Base-by-base conservation (phyloP, 2,888 invertebrate species). In the Piscicola geometra region DNA sequence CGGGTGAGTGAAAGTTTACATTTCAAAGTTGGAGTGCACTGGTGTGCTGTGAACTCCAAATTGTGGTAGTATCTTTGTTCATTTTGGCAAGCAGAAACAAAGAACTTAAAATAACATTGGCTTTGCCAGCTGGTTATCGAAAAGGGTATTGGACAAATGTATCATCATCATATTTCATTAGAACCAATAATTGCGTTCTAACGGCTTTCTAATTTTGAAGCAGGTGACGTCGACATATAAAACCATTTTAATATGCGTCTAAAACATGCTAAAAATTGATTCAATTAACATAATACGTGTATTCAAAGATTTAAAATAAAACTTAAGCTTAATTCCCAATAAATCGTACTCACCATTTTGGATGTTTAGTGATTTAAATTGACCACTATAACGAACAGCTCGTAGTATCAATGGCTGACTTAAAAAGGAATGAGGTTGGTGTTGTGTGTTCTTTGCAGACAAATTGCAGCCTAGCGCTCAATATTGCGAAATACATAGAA, bases 331-430 rank as follows among this genome's bases (percentile, higher is more conserved):
- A 36, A 33, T 1, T 56, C 69, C n/a, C 25, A 1, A 67, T 33
- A 56, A 75, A 76, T 72, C 56, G 32, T 36, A 76, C 83, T 78
- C 81, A 84, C 84, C 84, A 84, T 84, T 79, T 83, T 84, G 82
- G 83, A 83, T 83, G 75, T 64, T 77, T 77, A 71, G 80, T 81
- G 80, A 80, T 82, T 80, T 81, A 80, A 79, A 79, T 79, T 80
- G 79, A 79, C 80, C 81, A 80, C 81, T 82, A 80, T 78, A 71
- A 71, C 76, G 71, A 73, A 56, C 71, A 64, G 50, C 72, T 77
- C 75, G 81, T 80, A 81, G 81, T 79, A 81, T 79, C 68, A 81
- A 80, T 80, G 79, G 80, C 80, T 81, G 82, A 82, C 79, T 76
- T 75, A 80, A 80, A 82, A 82, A 82, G 82, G 81, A 81, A 79